These are phyloP conservation scores for Machimus atricapillus DNA, from an alignment of 2,888 invertebrate genomes.

Conservation along the genomic window DNA sequence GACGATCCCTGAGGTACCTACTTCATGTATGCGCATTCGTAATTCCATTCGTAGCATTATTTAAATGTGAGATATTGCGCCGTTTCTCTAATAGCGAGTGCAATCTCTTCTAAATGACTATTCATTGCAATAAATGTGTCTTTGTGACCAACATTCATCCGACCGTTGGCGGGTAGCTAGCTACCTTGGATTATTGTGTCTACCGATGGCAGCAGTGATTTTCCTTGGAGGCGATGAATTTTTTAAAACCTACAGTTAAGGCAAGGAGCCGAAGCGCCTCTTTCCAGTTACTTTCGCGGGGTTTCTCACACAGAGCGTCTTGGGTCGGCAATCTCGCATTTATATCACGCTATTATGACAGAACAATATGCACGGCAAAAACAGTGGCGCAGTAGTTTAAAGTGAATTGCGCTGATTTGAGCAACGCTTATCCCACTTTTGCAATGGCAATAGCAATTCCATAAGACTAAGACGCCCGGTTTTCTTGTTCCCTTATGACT, in stretches of 20 bases:
- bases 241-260: background rate
- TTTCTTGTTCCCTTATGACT: background rate
- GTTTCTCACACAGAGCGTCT: background rate
- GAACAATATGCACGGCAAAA: background rate
- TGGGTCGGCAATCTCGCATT: background rate
- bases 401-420: slow-evolving; percentile 3
- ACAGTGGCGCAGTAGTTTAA: background rate
- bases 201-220: background rate
- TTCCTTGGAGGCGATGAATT: background rate
- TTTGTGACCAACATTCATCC: background rate
- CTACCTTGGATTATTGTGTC: background rate
- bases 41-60: background rate
- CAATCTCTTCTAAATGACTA: background rate
- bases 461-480: background rate
- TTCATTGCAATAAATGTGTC: background rate
- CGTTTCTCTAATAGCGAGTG: background rate
- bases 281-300: background rate
- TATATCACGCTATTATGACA: slow-evolving; percentile 4
- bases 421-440: slow-evolving; percentile 4
- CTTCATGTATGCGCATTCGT: background rate
- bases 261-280: background rate
- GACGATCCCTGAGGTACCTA: background rate
- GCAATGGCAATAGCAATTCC: slow-evolving; percentile 5
- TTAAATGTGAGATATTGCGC: background rate
- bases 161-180: background rate